phyloP scores from a whole-genome alignment of 2,797 vertebrate species.

The Diceros bicornis region DNA sequence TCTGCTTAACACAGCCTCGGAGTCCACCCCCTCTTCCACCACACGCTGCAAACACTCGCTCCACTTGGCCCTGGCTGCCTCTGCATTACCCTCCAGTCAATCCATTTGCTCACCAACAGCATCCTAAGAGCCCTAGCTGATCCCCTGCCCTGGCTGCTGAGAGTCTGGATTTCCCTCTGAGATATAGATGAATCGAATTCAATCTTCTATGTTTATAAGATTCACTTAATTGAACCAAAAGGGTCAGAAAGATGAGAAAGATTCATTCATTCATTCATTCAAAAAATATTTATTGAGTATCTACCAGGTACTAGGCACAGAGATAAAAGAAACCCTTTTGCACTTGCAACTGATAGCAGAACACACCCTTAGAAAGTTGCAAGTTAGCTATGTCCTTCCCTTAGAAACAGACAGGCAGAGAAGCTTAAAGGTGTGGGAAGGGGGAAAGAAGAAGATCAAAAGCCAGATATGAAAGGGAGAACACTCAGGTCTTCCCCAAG shows the following conservation, averaged over 20 bases:
- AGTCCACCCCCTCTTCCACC: background rate
- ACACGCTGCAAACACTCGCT: background rate
- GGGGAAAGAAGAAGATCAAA: background rate
- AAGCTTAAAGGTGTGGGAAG: background rate
- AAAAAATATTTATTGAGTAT: background rate
- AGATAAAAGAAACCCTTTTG: background rate
- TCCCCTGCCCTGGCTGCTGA: background rate
- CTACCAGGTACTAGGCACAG: background rate
- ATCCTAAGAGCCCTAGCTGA: background rate
- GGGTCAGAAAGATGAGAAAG: background rate
- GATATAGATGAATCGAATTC: background rate
- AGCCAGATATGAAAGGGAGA: background rate
- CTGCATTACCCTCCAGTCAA: background rate
- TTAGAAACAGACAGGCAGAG: background rate
- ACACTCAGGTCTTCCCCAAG: background rate
- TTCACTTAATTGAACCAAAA: background rate
- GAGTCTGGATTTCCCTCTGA: background rate
- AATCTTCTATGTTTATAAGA: background rate
- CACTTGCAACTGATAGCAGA: background rate
- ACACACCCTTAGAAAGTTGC: background rate
- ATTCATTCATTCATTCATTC: background rate
- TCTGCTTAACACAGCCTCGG: background rate
- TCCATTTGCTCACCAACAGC: background rate
- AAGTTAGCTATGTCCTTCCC: background rate
- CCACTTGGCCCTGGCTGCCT: background rate